phyloP scores from a whole-genome alignment of 2,797 vertebrate species.

The Silurus lanzhouensis region DNA sequence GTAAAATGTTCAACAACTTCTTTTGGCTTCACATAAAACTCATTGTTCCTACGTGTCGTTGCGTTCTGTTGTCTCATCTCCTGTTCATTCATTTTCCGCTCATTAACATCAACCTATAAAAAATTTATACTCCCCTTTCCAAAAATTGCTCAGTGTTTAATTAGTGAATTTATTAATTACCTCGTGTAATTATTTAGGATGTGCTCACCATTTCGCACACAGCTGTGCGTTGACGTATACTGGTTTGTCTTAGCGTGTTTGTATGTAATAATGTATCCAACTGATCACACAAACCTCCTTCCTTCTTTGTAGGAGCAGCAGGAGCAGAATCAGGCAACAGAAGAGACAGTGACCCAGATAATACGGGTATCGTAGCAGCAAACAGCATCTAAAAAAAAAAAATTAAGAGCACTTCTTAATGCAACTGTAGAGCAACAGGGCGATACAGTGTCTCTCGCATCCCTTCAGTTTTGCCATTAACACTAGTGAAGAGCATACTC shows the following conservation, averaged over 20 bases:
- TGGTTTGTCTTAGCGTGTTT: constrained; percentile 5
- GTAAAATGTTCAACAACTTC: constrained; percentile 3
- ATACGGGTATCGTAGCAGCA: constrained; percentile 87
- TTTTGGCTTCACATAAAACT: background rate
- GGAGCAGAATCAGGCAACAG: constrained; percentile 82
- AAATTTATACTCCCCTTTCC: background rate
- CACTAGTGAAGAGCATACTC: background rate
- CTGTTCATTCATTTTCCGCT: background rate
- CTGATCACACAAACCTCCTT: constrained; percentile 35
- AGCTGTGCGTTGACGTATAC: background rate
- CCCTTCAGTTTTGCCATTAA: background rate
- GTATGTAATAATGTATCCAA: constrained; percentile 35
- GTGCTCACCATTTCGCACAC: background rate
- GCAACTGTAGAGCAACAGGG: constrained; percentile 26
- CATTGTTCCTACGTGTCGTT: background rate
- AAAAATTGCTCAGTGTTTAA: background rate
- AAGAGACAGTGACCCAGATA: constrained; percentile 93
- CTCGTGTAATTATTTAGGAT: background rate
- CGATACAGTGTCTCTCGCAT: background rate
- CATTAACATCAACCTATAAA: background rate
- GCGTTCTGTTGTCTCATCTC: background rate
- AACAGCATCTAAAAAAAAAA: constrained; percentile 19
- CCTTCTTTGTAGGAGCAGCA: constrained; percentile 66
- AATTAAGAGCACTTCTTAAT: constrained; percentile 28
- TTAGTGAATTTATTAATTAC: background rate